Evolutionary conservation across 1,140 invertebrate species (phyloP).

Genomic region (Zophobas morio): DNA sequence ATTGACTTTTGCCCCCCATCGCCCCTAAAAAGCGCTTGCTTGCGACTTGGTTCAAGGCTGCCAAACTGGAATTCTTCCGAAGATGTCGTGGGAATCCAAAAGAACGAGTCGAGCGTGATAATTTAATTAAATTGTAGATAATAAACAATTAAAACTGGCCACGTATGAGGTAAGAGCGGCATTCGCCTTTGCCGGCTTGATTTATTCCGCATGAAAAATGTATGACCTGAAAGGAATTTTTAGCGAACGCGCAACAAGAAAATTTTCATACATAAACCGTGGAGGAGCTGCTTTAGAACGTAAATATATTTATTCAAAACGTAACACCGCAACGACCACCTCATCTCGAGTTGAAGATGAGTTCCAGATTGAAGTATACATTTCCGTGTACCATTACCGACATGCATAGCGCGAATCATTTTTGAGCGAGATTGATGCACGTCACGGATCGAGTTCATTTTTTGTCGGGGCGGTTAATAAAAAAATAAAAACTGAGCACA

Average conservation of each 20-base stretch:
- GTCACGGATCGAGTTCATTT: conserved; percentile 20
- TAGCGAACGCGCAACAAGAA: background rate
- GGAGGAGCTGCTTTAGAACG: background rate
- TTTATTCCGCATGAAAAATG: conserved; percentile 30
- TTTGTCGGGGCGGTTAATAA: conserved; percentile 20
- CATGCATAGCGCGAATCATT: conserved; percentile 7
- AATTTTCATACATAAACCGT: conserved; percentile 9
- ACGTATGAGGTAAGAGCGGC: conserved; percentile 14
- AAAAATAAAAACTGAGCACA: conserved; percentile 27
- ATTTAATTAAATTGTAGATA: conserved; percentile 2
- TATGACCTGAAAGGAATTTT: conserved; percentile 25
- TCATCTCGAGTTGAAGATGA: background rate
- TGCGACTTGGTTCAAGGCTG: background rate
- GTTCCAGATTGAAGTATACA: background rate
- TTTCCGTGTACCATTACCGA: background rate
- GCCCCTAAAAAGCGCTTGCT: too few species aligned
- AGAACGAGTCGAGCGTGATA: conserved; percentile 3
- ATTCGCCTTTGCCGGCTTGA: background rate
- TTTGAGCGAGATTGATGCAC: conserved; percentile 7
- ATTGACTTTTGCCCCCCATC: too few species aligned
- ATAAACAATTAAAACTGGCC: conserved; percentile 14
- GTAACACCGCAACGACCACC: conserved; percentile 1
- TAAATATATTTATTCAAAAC: conserved; percentile 24
- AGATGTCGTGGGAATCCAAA: conserved; percentile 18
- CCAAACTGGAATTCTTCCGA: background rate